These are phyloP conservation scores for Polyommatus icarus DNA, from an alignment of 2,888 invertebrate species.

Conservation along the genomic window DNA sequence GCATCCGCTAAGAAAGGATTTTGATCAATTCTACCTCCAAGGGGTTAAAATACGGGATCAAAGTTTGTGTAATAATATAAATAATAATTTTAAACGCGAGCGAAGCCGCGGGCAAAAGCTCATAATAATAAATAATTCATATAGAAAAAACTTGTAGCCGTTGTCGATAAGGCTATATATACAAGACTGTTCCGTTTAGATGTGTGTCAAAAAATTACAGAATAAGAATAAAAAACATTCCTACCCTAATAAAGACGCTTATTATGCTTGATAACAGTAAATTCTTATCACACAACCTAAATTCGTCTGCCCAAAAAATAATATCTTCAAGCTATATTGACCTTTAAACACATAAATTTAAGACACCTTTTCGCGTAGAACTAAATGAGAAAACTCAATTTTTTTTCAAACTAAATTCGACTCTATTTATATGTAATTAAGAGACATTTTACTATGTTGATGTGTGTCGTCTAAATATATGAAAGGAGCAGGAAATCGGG, in stretches of 20 bases:
- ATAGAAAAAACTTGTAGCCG: too few relatives aligned
- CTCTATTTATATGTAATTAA: slow-evolving; percentile 35
- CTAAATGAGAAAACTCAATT: neutral
- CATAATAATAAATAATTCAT: too few relatives aligned
- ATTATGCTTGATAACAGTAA: slow-evolving; percentile 44
- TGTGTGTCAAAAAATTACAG: neutral
- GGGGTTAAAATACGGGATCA: too few relatives aligned
- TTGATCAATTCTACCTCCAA: too few relatives aligned
- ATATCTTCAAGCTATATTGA: slow-evolving; percentile 45
- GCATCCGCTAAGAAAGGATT: too few relatives aligned
- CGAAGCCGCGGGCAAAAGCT: too few relatives aligned
- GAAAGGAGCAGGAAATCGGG: slow-evolving; percentile 59
- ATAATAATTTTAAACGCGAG: too few relatives aligned
- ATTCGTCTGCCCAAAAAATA: slow-evolving; percentile 49
- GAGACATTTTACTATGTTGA: slow-evolving; percentile 34
- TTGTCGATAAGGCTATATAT: neutral
- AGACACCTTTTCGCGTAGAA: neutral
- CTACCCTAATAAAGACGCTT: slow-evolving; percentile 24
- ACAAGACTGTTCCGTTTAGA: neutral
- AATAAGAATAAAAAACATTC: slow-evolving; percentile 18
- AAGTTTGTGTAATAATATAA: too few relatives aligned
- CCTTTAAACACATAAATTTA: neutral
- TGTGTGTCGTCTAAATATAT: slow-evolving; percentile 44
- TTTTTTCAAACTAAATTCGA: slow-evolving; percentile 34
- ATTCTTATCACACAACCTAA: slow-evolving; percentile 54